phyloP scores from a whole-genome alignment of 2,113 vertebrate species.

The Datnioides undecimradiatus region DNA sequence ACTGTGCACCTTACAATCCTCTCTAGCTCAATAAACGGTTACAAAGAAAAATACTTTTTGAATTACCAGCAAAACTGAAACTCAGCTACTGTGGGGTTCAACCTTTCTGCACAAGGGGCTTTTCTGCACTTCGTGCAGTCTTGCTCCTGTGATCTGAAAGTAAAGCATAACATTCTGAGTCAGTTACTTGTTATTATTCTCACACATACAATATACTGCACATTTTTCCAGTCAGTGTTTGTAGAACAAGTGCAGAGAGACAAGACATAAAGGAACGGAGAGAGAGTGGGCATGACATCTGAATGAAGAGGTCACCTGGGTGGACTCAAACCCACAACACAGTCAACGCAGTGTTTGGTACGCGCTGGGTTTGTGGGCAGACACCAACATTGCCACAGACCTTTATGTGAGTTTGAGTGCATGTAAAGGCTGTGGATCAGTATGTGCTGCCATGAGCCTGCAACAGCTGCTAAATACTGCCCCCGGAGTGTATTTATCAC shows the following conservation, averaged over 20 bases:
- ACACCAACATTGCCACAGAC: slow-evolving; percentile 27
- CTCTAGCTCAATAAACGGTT: slow-evolving; percentile 60
- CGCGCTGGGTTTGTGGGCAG: not conserved
- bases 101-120: slow-evolving; percentile 43
- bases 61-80: slow-evolving; percentile 59
- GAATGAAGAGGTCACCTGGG: not conserved
- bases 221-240: not conserved
- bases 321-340: not conserved
- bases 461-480: slow-evolving; percentile 53
- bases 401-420: no score
- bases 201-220: not conserved
- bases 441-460: slow-evolving; percentile 30
- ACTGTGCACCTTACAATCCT: slow-evolving; percentile 65
- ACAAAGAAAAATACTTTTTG: slow-evolving; percentile 61
- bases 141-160: slow-evolving; percentile 26
- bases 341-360: no score
- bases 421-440: slow-evolving; percentile 13
- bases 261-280: not conserved
- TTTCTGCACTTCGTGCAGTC: slow-evolving; percentile 17
- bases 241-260: not conserved
- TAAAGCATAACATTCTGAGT: slow-evolving; percentile 5
- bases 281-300: not conserved
- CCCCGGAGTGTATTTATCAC: slow-evolving; percentile 58
- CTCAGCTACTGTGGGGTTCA: slow-evolving; percentile 21
- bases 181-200: not conserved